Base-by-base conservation (phyloP, 2,888 invertebrate genomes). In the Aphodius granarius region DNA sequence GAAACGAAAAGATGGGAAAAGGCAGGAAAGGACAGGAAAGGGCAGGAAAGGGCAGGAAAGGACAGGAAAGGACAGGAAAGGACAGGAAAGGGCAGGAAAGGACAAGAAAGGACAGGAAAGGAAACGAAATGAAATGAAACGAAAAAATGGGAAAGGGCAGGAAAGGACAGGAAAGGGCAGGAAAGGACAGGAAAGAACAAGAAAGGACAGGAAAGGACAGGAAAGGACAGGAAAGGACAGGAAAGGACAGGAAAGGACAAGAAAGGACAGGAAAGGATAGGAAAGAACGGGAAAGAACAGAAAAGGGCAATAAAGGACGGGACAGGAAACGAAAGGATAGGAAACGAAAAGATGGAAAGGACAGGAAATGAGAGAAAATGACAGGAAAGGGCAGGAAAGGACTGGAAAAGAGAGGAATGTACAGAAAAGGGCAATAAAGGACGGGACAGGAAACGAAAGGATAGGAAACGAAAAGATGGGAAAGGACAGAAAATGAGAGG, bases 21-120 rank as follows among this genome's bases (percentile, higher is more conserved):
- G 13, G 64, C 78, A 79, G 79, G 77, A 73, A 73, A 71, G 70
- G 20, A 66, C 73, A 73, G 75, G 22, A n/a, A 72, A 79, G 76
- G 72, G 15, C 72, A 73, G 78, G 77, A 78, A 80, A 78, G 79
- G 75, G 65, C 81, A 82, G 82, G n/a, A n/a, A n/a, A n/a, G n/a
- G n/a, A 80, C 82, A 81, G 82, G 83, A 43, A 72, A 72, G 18
- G 20, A 76, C 20, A 63, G 20, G 5, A 77, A 76, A 72, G 16
- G 13, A 72, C 64, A 72, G 62, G 5, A 77, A 65, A 76, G 17
- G 9, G 63, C 76, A 72, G 15, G 9, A 77, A 76, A 63, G 20
- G 5, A 23, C 5, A 23, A 23, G n/a, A n/a, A 19, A 71, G 17
- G 66, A n/a, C 15, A 18, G 73, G 62, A 66, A 75, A 66, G 66